These are phyloP conservation scores for Tringa solitaria DNA, from an alignment of 2,113 vertebrate species.

Conservation along the genomic window DNA sequence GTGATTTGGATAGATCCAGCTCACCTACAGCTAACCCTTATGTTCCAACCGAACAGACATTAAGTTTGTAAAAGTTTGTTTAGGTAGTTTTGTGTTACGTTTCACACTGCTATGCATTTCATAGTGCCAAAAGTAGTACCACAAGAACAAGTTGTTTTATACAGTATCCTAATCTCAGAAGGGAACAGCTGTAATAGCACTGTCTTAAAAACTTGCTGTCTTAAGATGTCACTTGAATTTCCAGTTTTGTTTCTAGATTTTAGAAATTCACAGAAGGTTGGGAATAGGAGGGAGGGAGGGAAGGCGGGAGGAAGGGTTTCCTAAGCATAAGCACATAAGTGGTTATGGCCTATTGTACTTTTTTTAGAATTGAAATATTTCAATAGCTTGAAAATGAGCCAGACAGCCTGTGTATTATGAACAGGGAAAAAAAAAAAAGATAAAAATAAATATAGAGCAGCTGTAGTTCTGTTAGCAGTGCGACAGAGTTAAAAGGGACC, in stretches of 20 bases:
- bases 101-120: neutral
- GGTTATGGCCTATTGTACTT: slow-evolving; percentile 28
- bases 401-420: slow-evolving; percentile 26
- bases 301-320: neutral
- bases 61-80: neutral
- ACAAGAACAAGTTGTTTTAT: neutral
- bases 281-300: neutral
- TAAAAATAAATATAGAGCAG: slow-evolving; percentile 54
- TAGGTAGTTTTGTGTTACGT: neutral
- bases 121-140: neutral
- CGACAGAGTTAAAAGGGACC: slow-evolving; percentile 31
- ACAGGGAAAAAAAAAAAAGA: fast-evolving
- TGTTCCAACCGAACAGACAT: neutral
- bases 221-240: neutral
- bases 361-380: slow-evolving; percentile 36
- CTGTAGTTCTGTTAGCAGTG: slow-evolving; percentile 14
- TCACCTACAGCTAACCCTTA: neutral
- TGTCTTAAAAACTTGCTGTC: neutral
- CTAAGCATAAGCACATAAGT: neutral
- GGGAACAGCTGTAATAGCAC: neutral
- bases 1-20: neutral
- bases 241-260: neutral
- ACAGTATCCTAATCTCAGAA: neutral
- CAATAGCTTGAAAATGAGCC: slow-evolving; percentile 47
- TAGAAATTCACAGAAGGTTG: neutral